Evolutionary conservation across 2,113 vertebrate genomes (phyloP).

Genomic region (Ctenodactylus gundi): DNA sequence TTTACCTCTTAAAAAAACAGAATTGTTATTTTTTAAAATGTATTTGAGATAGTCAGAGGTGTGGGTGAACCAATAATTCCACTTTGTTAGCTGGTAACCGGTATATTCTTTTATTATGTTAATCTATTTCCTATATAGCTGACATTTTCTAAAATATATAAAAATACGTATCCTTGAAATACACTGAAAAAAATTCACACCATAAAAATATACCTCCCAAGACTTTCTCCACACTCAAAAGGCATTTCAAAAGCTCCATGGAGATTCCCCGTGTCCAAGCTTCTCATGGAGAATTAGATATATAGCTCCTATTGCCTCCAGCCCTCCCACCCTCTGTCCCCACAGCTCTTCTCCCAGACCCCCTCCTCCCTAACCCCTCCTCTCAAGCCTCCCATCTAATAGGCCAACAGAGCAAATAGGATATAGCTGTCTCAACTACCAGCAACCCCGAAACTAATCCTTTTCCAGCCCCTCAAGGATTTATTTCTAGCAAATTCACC

Average conservation of each 20-base stretch:
- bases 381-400: neutral
- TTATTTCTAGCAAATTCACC: slow-evolving; percentile 37
- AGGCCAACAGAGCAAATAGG: neutral
- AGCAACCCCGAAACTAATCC: slow-evolving; percentile 5
- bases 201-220: neutral
- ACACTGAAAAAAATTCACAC: neutral
- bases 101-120: neutral
- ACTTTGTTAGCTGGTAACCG: neutral
- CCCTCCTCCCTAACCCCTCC: too few species aligned
- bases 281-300: neutral
- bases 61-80: neutral
- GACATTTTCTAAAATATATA: slow-evolving; percentile 12
- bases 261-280: neutral
- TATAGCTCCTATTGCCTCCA: neutral
- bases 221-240: neutral
- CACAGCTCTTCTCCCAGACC: too few species aligned
- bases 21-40: too few species aligned
- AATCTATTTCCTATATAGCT: neutral
- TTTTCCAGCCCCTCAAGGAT: neutral
- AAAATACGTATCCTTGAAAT: neutral
- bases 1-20: neutral
- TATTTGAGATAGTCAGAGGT: neutral
- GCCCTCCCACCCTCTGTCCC: too few species aligned
- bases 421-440: neutral
- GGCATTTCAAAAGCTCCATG: neutral